Evolutionary conservation across 1,140 invertebrate genomes (phyloP).

Genomic region (fruit fly (Drosophila melanogaster)): DNA sequence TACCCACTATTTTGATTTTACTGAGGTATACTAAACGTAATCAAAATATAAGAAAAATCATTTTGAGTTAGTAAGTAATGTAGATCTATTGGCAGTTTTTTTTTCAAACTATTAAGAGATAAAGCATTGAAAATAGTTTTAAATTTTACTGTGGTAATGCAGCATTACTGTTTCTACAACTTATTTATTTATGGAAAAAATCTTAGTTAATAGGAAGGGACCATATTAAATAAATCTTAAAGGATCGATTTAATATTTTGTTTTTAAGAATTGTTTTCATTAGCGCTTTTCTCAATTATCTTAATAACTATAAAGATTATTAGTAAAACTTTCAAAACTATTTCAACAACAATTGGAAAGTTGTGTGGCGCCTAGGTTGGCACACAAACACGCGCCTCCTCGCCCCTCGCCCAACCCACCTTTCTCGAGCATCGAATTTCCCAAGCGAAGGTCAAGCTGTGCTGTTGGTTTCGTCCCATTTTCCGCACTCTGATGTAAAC

Average conservation of each 20-base stretch:
- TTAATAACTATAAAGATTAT: conserved; percentile 19
- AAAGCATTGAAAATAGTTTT: too few relatives aligned
- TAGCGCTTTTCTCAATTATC: conserved; percentile 18
- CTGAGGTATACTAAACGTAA: neutral
- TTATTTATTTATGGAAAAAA: too few relatives aligned
- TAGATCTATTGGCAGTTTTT: too few relatives aligned
- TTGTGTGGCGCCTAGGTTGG: conserved; percentile 60
- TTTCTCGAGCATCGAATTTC: conserved; percentile 64
- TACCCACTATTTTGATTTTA: conserved; percentile 6
- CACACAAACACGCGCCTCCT: neutral
- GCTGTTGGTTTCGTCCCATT: conserved; percentile 53
- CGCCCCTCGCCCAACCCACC: neutral
- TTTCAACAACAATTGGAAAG: conserved; percentile 72
- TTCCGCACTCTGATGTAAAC: conserved; percentile 16
- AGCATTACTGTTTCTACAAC: too few relatives aligned
- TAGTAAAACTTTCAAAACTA: conserved; percentile 48
- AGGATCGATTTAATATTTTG: neutral
- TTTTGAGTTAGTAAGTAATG: too few relatives aligned
- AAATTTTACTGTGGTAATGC: too few relatives aligned
- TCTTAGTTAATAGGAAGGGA: too few relatives aligned
- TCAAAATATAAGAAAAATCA: neutral
- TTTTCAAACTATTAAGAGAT: too few relatives aligned
- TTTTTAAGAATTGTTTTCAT: too few relatives aligned
- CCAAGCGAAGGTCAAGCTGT: conserved; percentile 70
- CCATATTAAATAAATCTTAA: too few relatives aligned